These are phyloP conservation scores for Dolichallabes microphthalmus DNA, from an alignment of 2,113 vertebrate species.

Conservation along the genomic window DNA sequence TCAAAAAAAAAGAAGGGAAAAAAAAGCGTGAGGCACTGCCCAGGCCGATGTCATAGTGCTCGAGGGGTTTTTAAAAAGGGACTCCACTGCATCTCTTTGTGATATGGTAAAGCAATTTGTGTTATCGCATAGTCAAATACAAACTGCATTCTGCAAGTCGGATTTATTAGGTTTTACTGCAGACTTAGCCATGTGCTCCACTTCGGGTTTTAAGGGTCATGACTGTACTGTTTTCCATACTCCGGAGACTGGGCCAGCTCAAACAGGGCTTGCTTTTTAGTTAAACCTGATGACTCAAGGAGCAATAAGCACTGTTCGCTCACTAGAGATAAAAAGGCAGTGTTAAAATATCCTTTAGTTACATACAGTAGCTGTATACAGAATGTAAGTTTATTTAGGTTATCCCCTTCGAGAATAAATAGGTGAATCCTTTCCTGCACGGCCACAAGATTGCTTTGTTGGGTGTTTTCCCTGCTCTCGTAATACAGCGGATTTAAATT, in stretches of 20 bases:
- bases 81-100: background rate
- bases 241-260: background rate
- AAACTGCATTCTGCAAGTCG: background rate
- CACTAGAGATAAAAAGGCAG: background rate
- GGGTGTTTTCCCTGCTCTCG: background rate
- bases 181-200: background rate
- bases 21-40: background rate
- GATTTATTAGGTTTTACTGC: background rate
- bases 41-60: conserved; percentile 19
- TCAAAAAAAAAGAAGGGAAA: conserved; percentile 19
- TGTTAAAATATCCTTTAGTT: background rate
- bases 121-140: background rate
- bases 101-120: conserved; percentile 3
- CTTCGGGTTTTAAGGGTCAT: background rate
- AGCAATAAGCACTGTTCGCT: background rate
- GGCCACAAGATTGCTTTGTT: background rate
- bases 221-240: background rate
- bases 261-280: background rate
- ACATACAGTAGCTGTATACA: background rate
- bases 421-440: background rate
- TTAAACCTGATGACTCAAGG: background rate
- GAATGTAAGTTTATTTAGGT: background rate
- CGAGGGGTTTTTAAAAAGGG: conserved; percentile 25
- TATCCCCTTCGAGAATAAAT: background rate
- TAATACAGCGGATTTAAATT: background rate